Conservation (phyloP, 2,797 vertebrate genomes). For the Carapus acus region DNA sequence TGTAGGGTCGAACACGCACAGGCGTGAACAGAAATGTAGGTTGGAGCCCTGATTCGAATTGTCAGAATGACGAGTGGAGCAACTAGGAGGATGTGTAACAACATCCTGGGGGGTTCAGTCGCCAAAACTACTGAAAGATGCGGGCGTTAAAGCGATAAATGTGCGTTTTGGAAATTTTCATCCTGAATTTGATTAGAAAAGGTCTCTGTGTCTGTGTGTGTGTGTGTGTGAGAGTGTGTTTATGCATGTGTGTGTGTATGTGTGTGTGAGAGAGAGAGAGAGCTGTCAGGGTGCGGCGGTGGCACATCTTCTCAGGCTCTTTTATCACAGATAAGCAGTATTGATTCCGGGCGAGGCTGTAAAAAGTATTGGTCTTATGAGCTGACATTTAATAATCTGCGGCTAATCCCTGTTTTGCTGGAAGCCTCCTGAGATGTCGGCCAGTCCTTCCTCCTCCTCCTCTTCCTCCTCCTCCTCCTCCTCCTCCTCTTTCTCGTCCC, state of each 20-base stretch:
- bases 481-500: constrained; percentile 59
- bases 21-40: no score
- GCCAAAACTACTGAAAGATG: no score
- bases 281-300: constrained; percentile 57
- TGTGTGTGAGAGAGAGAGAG: constrained; percentile 33
- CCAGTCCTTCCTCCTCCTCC: constrained; percentile 58
- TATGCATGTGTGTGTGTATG: neutral
- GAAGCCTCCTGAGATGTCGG: constrained; percentile 61
- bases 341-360: constrained; percentile 77
- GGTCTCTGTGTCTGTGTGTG: constrained; percentile 26
- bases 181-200: constrained; percentile 55
- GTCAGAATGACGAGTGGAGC: no score
- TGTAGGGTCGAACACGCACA: no score
- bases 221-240: neutral
- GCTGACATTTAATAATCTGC: constrained; percentile 81
- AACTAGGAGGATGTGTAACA: no score
- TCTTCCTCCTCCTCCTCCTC: constrained; percentile 39
- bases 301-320: constrained; percentile 65
- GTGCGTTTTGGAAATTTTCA: constrained; percentile 37
- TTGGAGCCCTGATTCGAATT: no score
- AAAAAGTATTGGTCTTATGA: constrained; percentile 76
- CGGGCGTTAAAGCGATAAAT: constrained; percentile 36
- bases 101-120: no score
- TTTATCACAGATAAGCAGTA: constrained; percentile 80
- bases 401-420: constrained; percentile 71